Evolutionary conservation across 2,113 vertebrate genomes (phyloP), one percentile per base, ranked within the genome.

Genomic region (Rutilus rutilus): DNA sequence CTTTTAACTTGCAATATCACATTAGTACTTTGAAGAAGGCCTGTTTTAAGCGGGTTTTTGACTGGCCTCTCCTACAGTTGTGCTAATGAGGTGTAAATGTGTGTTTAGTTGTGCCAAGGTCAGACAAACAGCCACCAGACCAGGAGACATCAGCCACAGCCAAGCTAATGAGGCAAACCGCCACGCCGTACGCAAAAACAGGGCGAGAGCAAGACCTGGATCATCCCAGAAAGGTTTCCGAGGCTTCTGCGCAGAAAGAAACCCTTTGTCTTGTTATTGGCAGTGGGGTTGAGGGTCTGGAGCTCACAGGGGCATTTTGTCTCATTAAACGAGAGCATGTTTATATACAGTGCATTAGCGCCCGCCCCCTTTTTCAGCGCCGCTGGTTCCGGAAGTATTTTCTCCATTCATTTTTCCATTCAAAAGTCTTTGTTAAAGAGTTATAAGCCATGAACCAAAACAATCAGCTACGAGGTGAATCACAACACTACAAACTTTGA

Each of bases 11-110:
- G 25, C 3, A 5, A 11, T 17, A 39, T 83, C 65, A 59, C 39
- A 36, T 42, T 50, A 73, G 67, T 30, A 42, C 30, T 54, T 39
- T 73, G 25, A 82, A 57, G 52, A 15, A 59, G 65, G 14, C 33
- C 27, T 42, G 50, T 52, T 83, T 52, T 54, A 25, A 30, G 5
- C 2, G 1, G 57, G 23, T 15, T 45, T 80, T 64, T 65, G 78
- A 73, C 65, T 83, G 65, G 21, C 15, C 47, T 54, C 21, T 73
- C 81, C 27, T 71, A 83, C 64, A 52, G 81, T 57, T 73, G 67
- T 39, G 50, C 67, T 83, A 83, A 83, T 83, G 81, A 83, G 81
- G 81, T 83, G 81, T 73, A 83, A 83, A 83, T 73, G 81, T 83
- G 36, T 71, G 84, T 67, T 79, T 71, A 36, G 45, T 71, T 45